Evolutionary conservation across 2,888 invertebrate species (phyloP).

Genomic region (Phengaris alcon): DNA sequence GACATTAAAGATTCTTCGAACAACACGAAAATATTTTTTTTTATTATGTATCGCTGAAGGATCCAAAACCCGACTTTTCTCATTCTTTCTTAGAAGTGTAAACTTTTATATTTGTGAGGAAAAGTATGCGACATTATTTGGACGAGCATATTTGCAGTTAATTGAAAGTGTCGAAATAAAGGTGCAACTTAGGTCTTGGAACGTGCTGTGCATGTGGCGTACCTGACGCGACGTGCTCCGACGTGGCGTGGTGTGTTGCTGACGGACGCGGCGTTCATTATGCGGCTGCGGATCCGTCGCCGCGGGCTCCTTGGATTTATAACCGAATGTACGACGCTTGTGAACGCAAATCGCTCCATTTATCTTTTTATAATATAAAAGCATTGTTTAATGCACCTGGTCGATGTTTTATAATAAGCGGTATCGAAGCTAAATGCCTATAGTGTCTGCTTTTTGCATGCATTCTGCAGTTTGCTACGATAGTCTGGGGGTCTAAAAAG

Average conservation of each 20-base stretch:
- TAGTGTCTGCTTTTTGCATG: background rate
- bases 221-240: background rate
- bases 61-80: too few relatives aligned
- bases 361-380: conserved; percentile 20
- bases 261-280: conserved; percentile 47
- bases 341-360: conserved; percentile 17
- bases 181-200: background rate
- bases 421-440: background rate
- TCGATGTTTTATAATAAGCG: conserved; percentile 21
- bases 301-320: conserved; percentile 37
- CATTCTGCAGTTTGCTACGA: background rate
- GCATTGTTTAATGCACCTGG: conserved; percentile 23
- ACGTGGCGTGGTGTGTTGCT: conserved; percentile 2
- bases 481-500: too few relatives aligned
- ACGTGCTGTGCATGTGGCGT: background rate
- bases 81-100: too few relatives aligned
- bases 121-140: too few relatives aligned
- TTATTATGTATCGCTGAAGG: too few relatives aligned
- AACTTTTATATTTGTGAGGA: too few relatives aligned
- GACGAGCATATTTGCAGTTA: too few relatives aligned
- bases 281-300: conserved; percentile 43
- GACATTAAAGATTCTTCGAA: too few relatives aligned
- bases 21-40: too few relatives aligned
- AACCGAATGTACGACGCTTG: conserved; percentile 15
- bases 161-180: background rate